Conservation (phyloP, 23 tunicate species). For the Trididemnum nubilum region DNA sequence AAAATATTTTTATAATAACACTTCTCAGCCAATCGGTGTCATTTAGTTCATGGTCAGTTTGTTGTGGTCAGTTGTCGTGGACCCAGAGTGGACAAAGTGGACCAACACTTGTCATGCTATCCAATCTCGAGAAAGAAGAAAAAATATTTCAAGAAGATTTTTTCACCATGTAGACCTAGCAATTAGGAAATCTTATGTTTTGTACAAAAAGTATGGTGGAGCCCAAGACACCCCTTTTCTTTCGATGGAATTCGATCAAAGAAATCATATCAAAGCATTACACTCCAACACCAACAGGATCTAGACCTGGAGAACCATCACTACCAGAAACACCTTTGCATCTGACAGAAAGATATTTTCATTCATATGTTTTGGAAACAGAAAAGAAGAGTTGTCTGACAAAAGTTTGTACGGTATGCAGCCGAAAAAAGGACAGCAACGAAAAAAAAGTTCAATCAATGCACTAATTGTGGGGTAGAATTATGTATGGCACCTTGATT, state of each 20-base stretch:
- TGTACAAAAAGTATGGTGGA: slow-evolving; percentile 32
- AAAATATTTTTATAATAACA: no score
- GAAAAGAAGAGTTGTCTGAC: slow-evolving; percentile 26
- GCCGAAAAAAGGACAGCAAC: slow-evolving; percentile 21
- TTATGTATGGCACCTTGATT: slow-evolving; percentile 37
- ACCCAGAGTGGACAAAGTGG: slow-evolving; percentile 23
- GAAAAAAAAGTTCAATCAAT: slow-evolving; percentile 15
- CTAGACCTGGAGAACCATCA: slow-evolving; percentile 25
- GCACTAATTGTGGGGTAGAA: slow-evolving; percentile 30
- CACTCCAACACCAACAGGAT: slow-evolving; percentile 8
- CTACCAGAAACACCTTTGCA: slow-evolving; percentile 6
- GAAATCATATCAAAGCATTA: slow-evolving; percentile 21
- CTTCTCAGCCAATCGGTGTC: no score
- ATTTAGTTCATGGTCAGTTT: no score
- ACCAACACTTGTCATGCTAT: slow-evolving; percentile 26
- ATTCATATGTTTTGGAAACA: slow-evolving; percentile 1
- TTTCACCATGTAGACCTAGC: slow-evolving; percentile 35
- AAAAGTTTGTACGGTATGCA: slow-evolving; percentile 19
- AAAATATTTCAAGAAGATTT: slow-evolving; percentile 27
- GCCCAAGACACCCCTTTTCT: slow-evolving; percentile 10
- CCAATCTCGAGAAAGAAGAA: slow-evolving; percentile 13
- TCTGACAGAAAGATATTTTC: slow-evolving; percentile 33
- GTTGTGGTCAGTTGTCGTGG: no score
- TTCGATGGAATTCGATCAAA: slow-evolving; percentile 9
- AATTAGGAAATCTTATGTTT: slow-evolving; percentile 20